These are phyloP conservation scores for Orcinus orca DNA, from an alignment of 2,113 vertebrate genomes.

Conservation along the genomic window DNA sequence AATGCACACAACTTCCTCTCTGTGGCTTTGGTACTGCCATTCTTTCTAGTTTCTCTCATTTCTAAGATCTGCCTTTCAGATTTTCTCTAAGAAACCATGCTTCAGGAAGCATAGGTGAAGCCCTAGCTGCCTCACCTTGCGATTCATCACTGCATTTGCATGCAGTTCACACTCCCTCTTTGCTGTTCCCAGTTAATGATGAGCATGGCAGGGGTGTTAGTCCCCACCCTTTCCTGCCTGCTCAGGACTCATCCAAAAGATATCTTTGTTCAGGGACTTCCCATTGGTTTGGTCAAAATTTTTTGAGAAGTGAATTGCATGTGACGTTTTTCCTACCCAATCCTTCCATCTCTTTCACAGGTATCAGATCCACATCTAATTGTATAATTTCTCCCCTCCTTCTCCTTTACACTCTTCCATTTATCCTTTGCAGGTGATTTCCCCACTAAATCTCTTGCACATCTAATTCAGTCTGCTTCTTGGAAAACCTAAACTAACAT, in stretches of 20 bases:
- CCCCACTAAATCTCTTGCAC: neutral
- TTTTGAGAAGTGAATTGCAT: neutral
- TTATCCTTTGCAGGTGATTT: neutral
- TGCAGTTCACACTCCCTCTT: neutral
- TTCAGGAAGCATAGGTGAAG: neutral
- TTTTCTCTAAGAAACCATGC: neutral
- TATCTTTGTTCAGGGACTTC: neutral
- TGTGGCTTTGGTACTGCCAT: neutral
- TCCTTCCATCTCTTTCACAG: neutral
- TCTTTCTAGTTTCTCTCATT: neutral
- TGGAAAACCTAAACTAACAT: neutral
- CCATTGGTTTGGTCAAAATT: neutral
- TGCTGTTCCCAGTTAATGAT: neutral
- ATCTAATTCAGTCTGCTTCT: neutral
- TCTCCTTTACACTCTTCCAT: neutral
- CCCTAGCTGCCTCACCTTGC: accelerated
- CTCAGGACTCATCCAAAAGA: neutral
- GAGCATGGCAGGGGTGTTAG: neutral
- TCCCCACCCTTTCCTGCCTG: neutral
- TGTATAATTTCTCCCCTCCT: neutral
- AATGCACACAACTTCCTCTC: neutral
- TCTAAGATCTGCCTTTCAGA: neutral
- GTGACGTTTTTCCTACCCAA: neutral
- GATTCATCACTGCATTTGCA: neutral
- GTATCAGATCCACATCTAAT: neutral